Conservation (phyloP, 2,113 vertebrate species). For the Lycocorax pyrrhopterus region DNA sequence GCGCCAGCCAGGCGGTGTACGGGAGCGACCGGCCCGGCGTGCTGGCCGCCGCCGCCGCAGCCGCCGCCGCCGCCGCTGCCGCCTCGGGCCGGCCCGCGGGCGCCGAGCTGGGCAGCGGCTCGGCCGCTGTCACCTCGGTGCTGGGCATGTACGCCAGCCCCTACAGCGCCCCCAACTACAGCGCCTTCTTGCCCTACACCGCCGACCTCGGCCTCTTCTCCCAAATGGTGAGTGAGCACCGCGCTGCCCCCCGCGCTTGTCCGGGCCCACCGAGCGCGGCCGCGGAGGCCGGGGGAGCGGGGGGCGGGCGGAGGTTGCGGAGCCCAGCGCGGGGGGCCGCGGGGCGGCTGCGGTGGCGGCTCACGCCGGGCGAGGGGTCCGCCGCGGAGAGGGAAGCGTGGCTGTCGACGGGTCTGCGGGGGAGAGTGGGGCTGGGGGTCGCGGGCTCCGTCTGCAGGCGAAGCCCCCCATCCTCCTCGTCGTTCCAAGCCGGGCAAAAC, state of each 20-base stretch:
- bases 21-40: constrained; percentile 87
- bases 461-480: background rate
- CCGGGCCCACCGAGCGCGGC: background rate
- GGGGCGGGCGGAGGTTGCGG: background rate
- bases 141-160: constrained; percentile 94
- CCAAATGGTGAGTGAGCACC: constrained; percentile 87
- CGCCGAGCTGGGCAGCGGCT: constrained; percentile 75
- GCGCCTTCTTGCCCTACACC: constrained; percentile 95
- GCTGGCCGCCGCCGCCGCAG: constrained; percentile 84
- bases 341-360: background rate
- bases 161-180: constrained; percentile 92
- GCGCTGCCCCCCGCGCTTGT: background rate
- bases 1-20: constrained; percentile 90
- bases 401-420: background rate
- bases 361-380: background rate
- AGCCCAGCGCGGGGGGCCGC: background rate
- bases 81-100: background rate
- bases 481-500: background rate
- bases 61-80: no score
- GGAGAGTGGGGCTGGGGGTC: background rate
- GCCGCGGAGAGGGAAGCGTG: background rate
- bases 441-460: background rate
- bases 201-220: constrained; percentile 95
- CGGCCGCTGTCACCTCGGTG: constrained; percentile 87
- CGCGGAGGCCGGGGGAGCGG: background rate